A percentile compares a stretch with the other conserved stretches of the same genome.
Evolutionary conservation across 1,140 invertebrate species (phyloP).

Genomic region (Hirudo medicinalis): DNA sequence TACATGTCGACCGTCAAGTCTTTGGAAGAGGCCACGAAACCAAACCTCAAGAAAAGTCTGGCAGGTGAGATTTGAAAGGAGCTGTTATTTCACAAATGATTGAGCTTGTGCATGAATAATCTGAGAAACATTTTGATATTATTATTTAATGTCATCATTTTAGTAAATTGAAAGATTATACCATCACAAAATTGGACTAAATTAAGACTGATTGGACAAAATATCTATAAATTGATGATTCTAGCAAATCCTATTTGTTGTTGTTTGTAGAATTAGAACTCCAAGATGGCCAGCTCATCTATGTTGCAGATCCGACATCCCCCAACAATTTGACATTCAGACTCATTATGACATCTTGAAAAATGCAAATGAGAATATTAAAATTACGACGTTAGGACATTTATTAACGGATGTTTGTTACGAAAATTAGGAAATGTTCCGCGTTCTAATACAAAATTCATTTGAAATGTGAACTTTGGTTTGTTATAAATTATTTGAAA

Average conservation of each 20-base stretch:
- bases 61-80: conserved; percentile 34
- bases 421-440: too few species aligned
- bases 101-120: background rate
- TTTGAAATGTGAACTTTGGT: too few species aligned
- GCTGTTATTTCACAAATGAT: background rate
- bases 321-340: conserved; percentile 59
- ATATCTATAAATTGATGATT: background rate
- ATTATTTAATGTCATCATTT: background rate
- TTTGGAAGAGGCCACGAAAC: conserved; percentile 70
- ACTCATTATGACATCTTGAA: conserved; percentile 33
- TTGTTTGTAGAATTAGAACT: conserved; percentile 59
- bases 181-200: background rate
- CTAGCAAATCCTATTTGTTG: conserved; percentile 14
- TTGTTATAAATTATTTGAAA: too few species aligned
- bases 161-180: background rate
- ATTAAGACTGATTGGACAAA: background rate
- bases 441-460: too few species aligned
- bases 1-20: conserved; percentile 79
- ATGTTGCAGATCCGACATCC: conserved; percentile 76
- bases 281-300: conserved; percentile 62
- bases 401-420: too few species aligned
- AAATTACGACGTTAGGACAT: background rate
- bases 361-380: too few species aligned
- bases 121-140: background rate
- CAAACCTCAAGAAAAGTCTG: conserved; percentile 72